Percentiles rank a stretch among this genome's conserved stretches.
These are phyloP conservation scores for Beris morrisii DNA, from an alignment of 2,888 invertebrate genomes.

Conservation along the genomic window DNA sequence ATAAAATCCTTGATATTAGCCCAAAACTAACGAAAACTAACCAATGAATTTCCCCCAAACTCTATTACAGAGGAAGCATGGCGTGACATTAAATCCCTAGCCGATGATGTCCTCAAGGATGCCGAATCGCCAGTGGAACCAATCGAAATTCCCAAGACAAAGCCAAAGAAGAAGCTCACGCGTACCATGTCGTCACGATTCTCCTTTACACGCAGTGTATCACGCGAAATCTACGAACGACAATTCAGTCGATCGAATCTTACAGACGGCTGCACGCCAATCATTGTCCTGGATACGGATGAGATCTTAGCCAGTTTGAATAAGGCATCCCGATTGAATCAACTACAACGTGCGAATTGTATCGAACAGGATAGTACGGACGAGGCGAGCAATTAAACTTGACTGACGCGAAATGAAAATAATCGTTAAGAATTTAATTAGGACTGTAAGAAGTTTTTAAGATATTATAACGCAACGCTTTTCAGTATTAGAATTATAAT, in stretches of 20 bases:
- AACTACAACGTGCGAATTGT: slow-evolving; percentile 23
- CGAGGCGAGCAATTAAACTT: slow-evolving; percentile 52
- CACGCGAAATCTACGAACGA: slow-evolving; percentile 54
- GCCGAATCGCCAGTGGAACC: slow-evolving; percentile 35
- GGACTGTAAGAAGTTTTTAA: too few relatives aligned
- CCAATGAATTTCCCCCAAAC: background rate
- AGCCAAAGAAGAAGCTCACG: slow-evolving; percentile 52
- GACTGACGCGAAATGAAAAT: background rate
- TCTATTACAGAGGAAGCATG: slow-evolving; percentile 61
- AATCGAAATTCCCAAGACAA: slow-evolving; percentile 40
- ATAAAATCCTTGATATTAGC: background rate
- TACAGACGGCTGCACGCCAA: slow-evolving; percentile 56
- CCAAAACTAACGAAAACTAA: background rate
- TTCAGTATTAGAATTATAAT: too few relatives aligned
- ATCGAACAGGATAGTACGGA: slow-evolving; percentile 51
- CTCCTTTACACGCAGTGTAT: slow-evolving; percentile 57
- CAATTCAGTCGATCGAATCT: slow-evolving; percentile 51
- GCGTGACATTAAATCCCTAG: slow-evolving; percentile 63
- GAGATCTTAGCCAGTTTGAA: slow-evolving; percentile 50
- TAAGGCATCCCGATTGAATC: slow-evolving; percentile 44
- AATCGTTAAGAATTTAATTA: too few relatives aligned
- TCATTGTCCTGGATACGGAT: slow-evolving; percentile 53
- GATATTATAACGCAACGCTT: too few relatives aligned
- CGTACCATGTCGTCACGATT: slow-evolving; percentile 54
- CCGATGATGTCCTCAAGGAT: slow-evolving; percentile 61